Conservation (phyloP, 2,797 vertebrate species). For the Malacoctenus gilli region DNA sequence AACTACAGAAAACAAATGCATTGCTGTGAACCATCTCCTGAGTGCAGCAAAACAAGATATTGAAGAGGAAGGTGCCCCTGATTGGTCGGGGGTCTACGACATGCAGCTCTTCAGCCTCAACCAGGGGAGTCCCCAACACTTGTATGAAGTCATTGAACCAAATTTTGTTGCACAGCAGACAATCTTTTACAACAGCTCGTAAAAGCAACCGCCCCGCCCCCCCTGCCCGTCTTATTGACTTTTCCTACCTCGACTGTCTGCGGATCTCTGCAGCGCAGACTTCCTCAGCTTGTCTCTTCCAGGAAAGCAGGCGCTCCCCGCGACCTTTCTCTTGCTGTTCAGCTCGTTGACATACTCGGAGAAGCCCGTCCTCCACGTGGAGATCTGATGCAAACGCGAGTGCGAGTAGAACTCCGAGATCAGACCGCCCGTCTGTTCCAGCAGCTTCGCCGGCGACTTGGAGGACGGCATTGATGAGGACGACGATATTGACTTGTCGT, state of each 20-base stretch:
- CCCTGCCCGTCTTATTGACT: too few species aligned
- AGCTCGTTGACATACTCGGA: slow-evolving; percentile 94
- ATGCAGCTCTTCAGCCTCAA: too few species aligned
- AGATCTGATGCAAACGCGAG: slow-evolving; percentile 97
- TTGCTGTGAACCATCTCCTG: background rate
- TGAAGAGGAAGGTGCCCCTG: too few species aligned
- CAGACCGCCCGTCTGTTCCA: slow-evolving; percentile 78
- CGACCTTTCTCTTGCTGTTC: slow-evolving; percentile 81
- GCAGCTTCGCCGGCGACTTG: slow-evolving; percentile 63
- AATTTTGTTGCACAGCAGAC: too few species aligned
- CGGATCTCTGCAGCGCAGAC: slow-evolving; percentile 75
- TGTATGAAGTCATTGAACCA: too few species aligned
- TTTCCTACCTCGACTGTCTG: slow-evolving; percentile 48
- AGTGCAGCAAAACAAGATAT: too few species aligned
- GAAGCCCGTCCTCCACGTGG: slow-evolving; percentile 93
- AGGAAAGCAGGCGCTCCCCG: slow-evolving; percentile 82
- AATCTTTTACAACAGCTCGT: too few species aligned
- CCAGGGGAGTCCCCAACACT: too few species aligned
- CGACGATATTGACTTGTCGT: slow-evolving; percentile 15
- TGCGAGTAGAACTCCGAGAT: slow-evolving; percentile 95
- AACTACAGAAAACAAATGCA: slow-evolving; percentile 1
- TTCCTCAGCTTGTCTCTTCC: slow-evolving; percentile 94
- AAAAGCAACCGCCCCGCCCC: too few species aligned
- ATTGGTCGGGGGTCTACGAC: too few species aligned
- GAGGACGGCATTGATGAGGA: slow-evolving; percentile 27